A percentile compares a stretch with the other conserved stretches of the same genome.
Evolutionary conservation across 2,888 invertebrate species (phyloP).

Genomic region (Merodon equestris): DNA sequence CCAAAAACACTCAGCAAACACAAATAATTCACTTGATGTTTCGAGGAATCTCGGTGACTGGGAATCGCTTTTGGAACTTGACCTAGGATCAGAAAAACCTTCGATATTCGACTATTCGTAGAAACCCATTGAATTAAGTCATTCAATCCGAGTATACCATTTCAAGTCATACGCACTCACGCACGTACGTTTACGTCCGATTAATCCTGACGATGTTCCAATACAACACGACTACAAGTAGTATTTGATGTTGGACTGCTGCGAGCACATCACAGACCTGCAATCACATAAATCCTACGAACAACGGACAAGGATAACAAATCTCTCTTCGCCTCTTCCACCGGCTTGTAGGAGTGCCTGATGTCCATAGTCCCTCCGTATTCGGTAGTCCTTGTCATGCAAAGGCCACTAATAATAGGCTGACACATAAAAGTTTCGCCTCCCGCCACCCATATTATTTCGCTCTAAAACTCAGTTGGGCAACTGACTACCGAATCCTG

Average conservation of each 20-base stretch:
- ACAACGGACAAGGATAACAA: constrained; percentile 58
- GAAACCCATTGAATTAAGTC: constrained; percentile 38
- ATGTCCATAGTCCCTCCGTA: constrained; percentile 1
- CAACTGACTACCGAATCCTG: background rate
- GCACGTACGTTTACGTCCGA: background rate
- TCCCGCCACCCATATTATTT: background rate
- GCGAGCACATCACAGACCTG: constrained; percentile 20
- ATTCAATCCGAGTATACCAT: constrained; percentile 18
- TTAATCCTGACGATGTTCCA: constrained; percentile 24
- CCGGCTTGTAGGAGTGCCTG: background rate
- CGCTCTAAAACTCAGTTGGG: background rate
- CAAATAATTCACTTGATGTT: no score
- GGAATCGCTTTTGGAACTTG: no score
- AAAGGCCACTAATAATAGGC: constrained; percentile 60
- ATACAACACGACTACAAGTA: no score
- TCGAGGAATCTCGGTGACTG: no score
- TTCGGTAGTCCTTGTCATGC: constrained; percentile 56
- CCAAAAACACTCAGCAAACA: no score
- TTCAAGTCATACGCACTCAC: constrained; percentile 17
- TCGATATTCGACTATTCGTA: no score
- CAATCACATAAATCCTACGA: constrained; percentile 59
- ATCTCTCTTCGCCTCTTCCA: constrained; percentile 5
- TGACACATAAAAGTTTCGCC: constrained; percentile 47
- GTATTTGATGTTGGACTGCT: background rate
- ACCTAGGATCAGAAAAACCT: constrained; percentile 10